These are phyloP conservation scores for Chiridota heheva DNA, from an alignment of 35 echinoderm and acorn worm species.

Conservation along the genomic window DNA sequence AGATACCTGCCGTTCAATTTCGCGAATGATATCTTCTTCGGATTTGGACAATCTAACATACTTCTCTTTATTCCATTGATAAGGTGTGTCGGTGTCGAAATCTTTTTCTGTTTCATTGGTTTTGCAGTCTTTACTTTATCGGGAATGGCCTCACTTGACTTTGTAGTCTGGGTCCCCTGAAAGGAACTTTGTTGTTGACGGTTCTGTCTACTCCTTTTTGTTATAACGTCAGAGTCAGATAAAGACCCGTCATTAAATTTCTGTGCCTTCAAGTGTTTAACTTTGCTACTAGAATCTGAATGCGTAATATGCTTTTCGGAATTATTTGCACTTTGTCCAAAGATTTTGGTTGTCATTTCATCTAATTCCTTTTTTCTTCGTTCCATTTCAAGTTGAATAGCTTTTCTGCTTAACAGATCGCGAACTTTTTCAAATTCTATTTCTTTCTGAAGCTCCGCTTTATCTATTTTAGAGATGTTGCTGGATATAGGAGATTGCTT, in stretches of 20 bases:
- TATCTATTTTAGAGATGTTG: slow-evolving; percentile 7
- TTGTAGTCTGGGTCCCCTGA: too few relatives aligned
- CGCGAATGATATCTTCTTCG: slow-evolving; percentile 92
- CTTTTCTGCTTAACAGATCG: slow-evolving; percentile 79
- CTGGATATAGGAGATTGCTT: slow-evolving; percentile 12
- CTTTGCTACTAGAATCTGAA: too few relatives aligned
- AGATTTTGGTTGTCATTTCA: slow-evolving; percentile 48
- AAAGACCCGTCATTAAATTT: slow-evolving; percentile 58
- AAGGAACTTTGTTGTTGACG: slow-evolving; percentile 25
- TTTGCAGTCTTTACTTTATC: too few relatives aligned
- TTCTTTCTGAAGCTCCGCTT: slow-evolving; percentile 55
- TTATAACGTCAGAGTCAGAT: slow-evolving; percentile 76
- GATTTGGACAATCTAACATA: slow-evolving; percentile 78
- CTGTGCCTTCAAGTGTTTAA: too few relatives aligned
- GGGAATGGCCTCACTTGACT: too few relatives aligned
- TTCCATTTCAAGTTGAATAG: slow-evolving; percentile 80
- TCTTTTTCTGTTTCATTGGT: slow-evolving; percentile 10
- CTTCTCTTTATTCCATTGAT: slow-evolving; percentile 15
- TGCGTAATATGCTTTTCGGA: neutral
- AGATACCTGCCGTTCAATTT: slow-evolving; percentile 94
- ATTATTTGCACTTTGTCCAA: slow-evolving; percentile 13
- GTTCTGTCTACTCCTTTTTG: neutral
- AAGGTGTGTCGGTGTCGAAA: slow-evolving; percentile 1
- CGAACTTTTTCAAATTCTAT: slow-evolving; percentile 76
- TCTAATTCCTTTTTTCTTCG: slow-evolving; percentile 66